phyloP scores from a whole-genome alignment of 2,888 invertebrate species.

The Dimorphilus gyrociliatus region DNA sequence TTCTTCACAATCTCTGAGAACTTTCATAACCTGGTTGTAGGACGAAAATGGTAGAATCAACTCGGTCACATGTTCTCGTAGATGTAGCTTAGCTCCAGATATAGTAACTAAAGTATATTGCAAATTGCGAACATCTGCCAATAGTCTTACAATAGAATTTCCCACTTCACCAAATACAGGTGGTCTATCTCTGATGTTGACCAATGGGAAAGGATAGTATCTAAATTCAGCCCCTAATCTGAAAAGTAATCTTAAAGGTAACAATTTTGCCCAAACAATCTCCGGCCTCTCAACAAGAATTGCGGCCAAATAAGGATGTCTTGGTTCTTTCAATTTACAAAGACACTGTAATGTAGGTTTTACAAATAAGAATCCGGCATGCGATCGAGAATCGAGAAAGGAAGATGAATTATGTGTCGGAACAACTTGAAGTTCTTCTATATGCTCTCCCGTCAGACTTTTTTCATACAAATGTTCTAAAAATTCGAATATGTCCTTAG shows the following conservation, averaged over 20 bases:
- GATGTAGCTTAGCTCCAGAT: too few species aligned
- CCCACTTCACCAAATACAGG: constrained; percentile 69
- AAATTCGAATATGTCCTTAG: constrained; percentile 56
- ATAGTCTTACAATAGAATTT: constrained; percentile 67
- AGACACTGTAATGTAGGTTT: constrained; percentile 63
- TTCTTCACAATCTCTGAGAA: constrained; percentile 56
- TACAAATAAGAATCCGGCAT: constrained; percentile 62
- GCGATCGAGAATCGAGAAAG: constrained; percentile 28
- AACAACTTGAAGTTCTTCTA: background rate
- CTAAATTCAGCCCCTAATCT: constrained; percentile 66
- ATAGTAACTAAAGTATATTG: too few species aligned
- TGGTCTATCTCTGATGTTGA: constrained; percentile 57
- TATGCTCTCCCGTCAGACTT: too few species aligned
- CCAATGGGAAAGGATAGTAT: constrained; percentile 66
- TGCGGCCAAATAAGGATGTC: constrained; percentile 59
- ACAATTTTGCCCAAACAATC: constrained; percentile 64
- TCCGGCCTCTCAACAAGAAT: constrained; percentile 65
- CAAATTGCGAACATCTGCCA: constrained; percentile 68
- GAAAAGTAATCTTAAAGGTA: constrained; percentile 52
- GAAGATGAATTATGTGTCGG: too few species aligned
- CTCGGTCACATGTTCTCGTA: constrained; percentile 1
- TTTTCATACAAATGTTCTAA: constrained; percentile 52
- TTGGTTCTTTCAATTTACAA: constrained; percentile 52
- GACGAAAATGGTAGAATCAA: constrained; percentile 5
- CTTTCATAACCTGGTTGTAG: constrained; percentile 48